phyloP scores from a whole-genome alignment of 2,113 vertebrate genomes.

The Psammodynastes pulverulentus region DNA sequence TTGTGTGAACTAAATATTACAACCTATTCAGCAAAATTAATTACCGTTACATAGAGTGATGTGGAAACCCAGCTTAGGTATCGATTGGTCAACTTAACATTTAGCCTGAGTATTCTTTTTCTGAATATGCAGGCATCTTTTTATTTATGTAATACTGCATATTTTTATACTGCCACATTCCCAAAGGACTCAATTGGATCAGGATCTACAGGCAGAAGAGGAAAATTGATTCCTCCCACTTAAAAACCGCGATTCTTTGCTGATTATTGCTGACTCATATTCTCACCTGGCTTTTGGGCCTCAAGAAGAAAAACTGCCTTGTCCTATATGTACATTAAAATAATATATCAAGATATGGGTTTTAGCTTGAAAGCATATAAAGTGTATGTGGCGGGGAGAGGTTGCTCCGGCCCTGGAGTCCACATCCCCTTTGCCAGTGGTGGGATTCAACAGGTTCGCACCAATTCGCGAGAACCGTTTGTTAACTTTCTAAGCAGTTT shows the following conservation, averaged over 20 bases:
- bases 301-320: neutral
- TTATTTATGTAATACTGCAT: neutral
- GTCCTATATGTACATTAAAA: neutral
- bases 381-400: neutral
- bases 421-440: neutral
- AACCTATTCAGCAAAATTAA: neutral
- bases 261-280: neutral
- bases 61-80: neutral
- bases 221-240: neutral
- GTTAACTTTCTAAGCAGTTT: too few species aligned
- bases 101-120: neutral
- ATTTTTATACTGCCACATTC: neutral
- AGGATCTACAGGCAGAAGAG: neutral
- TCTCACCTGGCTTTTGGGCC: neutral
- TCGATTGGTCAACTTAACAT: neutral
- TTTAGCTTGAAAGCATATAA: neutral
- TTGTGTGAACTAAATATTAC: neutral
- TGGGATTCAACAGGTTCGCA: too few species aligned
- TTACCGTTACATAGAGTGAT: neutral
- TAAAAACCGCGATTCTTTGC: neutral
- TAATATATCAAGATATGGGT: neutral
- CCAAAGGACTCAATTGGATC: neutral
- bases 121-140: neutral
- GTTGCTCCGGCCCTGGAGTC: neutral
- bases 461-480: too few species aligned